Evolutionary conservation across 53 echinoderm and acorn worm species (phyloP), one percentile per base, ranked within the genome.

Genomic region (Pentamera pediparva): DNA sequence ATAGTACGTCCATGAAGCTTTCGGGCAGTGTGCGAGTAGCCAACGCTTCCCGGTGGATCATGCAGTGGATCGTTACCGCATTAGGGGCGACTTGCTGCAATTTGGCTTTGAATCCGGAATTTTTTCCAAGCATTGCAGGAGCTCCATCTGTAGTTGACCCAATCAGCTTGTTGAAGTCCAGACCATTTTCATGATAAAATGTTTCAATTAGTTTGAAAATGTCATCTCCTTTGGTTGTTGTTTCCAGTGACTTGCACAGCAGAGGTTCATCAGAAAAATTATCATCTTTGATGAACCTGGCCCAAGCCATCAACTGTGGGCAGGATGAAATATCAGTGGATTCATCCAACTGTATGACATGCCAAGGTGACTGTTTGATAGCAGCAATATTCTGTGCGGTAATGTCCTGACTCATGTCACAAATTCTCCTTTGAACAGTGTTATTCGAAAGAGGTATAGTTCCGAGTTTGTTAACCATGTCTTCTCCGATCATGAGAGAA

Each of bases 41-140:
- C 51, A 51, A 11, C 51, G 51, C 51, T 51, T 51, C 51, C 6
- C 51, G 51, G 51, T 51, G 51, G 51, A 51, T 51, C 51, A 51
- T 51, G 13, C 51, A 51, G 13, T 51, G 51, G 6, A 1, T 11
- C 51, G 13, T 51, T 7, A 51, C 6, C 13, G 51, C 51, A 51
- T 51, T 5, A 51, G 6, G 51, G 51, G 51, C 13, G 6, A 51
- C 51, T 51, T 51, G 51, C 15, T 51, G 51, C 13, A 51, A 51
- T 51, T 51, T 51, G 6, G 51, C 51, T 51, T 51, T 51, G 13
- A 51, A 51, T 11, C 51, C 51, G 4, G 51, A 50, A 4, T 5
- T 4, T 4, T 10, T 50, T 51, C 13, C 6, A 51, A 51, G 51
- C 51, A 51, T 51, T 51, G 15, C 13, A 51, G 13, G 13, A 51